Conservation (phyloP, 1,140 invertebrate genomes). For the Parasteatoda tepidariorum region DNA sequence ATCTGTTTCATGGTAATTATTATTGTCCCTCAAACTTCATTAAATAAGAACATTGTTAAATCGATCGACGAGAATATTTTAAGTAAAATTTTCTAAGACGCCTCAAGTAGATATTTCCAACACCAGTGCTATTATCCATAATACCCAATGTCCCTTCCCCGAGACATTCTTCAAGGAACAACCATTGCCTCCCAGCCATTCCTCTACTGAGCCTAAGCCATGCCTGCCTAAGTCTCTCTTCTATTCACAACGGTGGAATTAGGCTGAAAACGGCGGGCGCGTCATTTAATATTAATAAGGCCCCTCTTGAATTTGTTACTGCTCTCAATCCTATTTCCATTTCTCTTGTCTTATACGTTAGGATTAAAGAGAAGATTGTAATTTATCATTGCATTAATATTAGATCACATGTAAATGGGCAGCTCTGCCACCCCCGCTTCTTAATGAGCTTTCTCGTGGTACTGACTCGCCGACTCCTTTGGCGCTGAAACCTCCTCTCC, state of each 20-base stretch:
- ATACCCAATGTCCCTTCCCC: too few relatives aligned
- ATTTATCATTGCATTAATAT: constrained; percentile 61
- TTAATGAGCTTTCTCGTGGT: constrained; percentile 51
- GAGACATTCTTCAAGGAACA: too few relatives aligned
- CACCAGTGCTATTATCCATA: too few relatives aligned
- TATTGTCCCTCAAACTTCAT: too few relatives aligned
- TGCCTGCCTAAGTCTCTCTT: constrained; percentile 31
- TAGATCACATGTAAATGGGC: constrained; percentile 61
- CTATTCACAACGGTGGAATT: too few relatives aligned
- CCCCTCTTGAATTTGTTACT: constrained; percentile 37
- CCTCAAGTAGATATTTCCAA: too few relatives aligned
- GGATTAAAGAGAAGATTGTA: constrained; percentile 59
- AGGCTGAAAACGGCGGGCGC: constrained; percentile 18
- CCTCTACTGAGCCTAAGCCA: too few relatives aligned
- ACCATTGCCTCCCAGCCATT: too few relatives aligned
- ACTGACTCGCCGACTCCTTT: neutral
- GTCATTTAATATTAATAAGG: constrained; percentile 60
- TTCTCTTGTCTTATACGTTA: constrained; percentile 42
- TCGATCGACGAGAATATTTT: too few relatives aligned
- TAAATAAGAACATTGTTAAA: too few relatives aligned
- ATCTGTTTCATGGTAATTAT: too few relatives aligned
- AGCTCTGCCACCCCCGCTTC: neutral
- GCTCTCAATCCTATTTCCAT: constrained; percentile 57
- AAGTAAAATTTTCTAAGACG: too few relatives aligned
- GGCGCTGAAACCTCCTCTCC: neutral